These are phyloP conservation scores for Andinoacara biseriatus DNA, from an alignment of 2,113 vertebrate species.

Conservation along the genomic window DNA sequence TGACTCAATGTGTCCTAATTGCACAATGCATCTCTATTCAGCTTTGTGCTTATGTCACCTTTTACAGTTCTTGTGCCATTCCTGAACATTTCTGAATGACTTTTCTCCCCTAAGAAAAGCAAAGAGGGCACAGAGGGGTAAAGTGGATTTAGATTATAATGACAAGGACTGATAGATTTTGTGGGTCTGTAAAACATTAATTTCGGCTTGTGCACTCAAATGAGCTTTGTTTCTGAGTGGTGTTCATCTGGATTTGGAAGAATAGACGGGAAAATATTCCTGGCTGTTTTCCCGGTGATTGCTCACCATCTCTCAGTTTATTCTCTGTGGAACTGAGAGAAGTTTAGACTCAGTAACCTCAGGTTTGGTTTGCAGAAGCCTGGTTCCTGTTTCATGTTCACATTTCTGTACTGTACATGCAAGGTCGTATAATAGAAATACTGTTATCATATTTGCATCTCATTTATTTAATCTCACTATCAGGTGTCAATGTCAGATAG, in stretches of 20 bases:
- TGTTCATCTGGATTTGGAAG: background rate
- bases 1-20: background rate
- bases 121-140: background rate
- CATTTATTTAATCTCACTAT: background rate
- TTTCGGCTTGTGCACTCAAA: background rate
- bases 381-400: slow-evolving; percentile 43
- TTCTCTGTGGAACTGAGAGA: background rate
- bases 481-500: background rate
- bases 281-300: slow-evolving; percentile 18
- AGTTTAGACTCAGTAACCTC: slow-evolving; percentile 50
- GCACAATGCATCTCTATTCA: background rate
- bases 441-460: background rate
- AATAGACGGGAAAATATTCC: slow-evolving; percentile 19
- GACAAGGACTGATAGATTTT: background rate
- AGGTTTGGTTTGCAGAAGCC: slow-evolving; percentile 3
- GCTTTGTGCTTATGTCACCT: slow-evolving; percentile 1
- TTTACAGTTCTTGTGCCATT: background rate
- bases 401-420: background rate
- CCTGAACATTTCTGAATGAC: background rate
- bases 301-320: slow-evolving; percentile 23
- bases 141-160: background rate
- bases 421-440: background rate
- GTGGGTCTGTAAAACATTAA: slow-evolving; percentile 23
- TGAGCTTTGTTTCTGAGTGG: background rate
- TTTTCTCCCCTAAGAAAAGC: background rate